Evolutionary conservation across 2,888 invertebrate species (phyloP), one percentile per base, ranked within the genome.

Genomic region (Limulus polyphemus): DNA sequence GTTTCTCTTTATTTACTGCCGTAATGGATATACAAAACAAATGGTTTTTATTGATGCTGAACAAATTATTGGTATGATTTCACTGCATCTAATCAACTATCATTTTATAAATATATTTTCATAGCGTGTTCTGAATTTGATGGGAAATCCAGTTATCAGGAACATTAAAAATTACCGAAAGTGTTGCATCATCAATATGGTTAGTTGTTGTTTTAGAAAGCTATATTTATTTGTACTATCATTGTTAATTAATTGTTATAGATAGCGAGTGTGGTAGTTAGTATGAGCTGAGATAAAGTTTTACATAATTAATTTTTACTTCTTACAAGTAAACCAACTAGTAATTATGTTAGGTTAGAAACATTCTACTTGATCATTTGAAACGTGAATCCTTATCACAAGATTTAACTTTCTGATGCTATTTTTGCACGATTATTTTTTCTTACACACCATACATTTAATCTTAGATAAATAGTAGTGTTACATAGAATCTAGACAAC

Each of bases 91-190:
- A 32, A 32, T 32, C 32, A 32, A 5, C 32, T 59, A 17, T 17
- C 0, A 14, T 46, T 60, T 51, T 58, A 49, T 16, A 47, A 62
- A n/a, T n/a, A n/a, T n/a, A n/a, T 54, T 61, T 64, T 71, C 72
- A 17, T 71, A 77, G 77, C 71, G 87, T 74, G 95, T 95, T 1
- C 74, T 95, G 55, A 86, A 86, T 46, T 74, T 95, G 62, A 88
- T 84, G 70, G 94, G 94, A 1, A 97, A 97, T 78, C 90, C 93
- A 0, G 87, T 92, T 0, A 83, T 91, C 2, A 84, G 85, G 62
- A 82, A 82, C 65, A 85, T 94, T 59, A 84, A 86, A 0, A 86
- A 89, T 63, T 95, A 95, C 77, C 82, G 94, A 47, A 89, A 90
- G 75, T 86, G 84, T 0, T 73, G 90, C 72, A 89, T 85, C 48